These are phyloP conservation scores for Hippoglossus hippoglossus DNA, from an alignment of 2,797 vertebrate species.

Conservation along the genomic window DNA sequence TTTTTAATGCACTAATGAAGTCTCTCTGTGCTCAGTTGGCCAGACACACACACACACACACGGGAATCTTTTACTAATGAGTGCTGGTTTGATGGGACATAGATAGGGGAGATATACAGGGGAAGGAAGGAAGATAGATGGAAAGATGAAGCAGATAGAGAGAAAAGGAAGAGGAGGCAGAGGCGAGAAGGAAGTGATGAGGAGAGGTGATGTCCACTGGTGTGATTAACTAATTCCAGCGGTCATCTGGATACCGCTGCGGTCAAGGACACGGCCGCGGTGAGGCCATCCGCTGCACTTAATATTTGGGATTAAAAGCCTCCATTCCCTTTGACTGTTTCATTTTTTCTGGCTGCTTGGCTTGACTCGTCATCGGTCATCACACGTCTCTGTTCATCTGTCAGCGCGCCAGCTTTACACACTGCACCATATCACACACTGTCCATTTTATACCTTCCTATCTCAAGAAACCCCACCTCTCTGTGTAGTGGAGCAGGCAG, in stretches of 20 bases:
- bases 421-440: constrained; percentile 6
- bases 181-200: constrained; percentile 50
- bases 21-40: constrained; percentile 61
- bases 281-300: constrained; percentile 33
- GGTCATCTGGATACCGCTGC: constrained; percentile 57
- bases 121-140: constrained; percentile 37
- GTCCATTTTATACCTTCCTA: background rate
- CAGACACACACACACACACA: constrained; percentile 16
- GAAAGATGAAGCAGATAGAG: constrained; percentile 41
- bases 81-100: constrained; percentile 57
- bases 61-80: constrained; percentile 68
- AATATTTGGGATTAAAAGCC: constrained; percentile 65
- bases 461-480: constrained; percentile 7
- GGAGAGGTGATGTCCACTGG: constrained; percentile 45
- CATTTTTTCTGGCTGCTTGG: constrained; percentile 40
- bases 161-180: constrained; percentile 25
- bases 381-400: constrained; percentile 7
- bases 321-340: constrained; percentile 36
- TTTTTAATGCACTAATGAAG: constrained; percentile 76
- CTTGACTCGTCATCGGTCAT: constrained; percentile 13
- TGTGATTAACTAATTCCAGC: constrained; percentile 63
- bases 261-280: constrained; percentile 57
- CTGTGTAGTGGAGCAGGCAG: constrained; percentile 17
- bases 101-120: constrained; percentile 48
- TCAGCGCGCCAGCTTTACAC: constrained; percentile 15